Evolutionary conservation across 2,888 invertebrate species (phyloP).

Genomic region (Nowickia ferox): DNA sequence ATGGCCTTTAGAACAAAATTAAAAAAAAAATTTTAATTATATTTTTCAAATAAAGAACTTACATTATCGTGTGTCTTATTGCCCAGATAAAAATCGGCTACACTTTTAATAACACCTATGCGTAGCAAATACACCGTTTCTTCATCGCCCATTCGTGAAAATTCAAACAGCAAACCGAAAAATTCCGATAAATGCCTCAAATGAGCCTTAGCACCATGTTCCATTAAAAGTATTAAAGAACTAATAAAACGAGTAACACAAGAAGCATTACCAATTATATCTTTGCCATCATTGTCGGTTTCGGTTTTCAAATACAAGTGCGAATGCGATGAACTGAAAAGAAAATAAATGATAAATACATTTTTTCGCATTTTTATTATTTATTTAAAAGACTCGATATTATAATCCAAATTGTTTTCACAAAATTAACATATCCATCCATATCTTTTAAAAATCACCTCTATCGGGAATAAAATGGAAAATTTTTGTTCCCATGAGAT

Average conservation of each 20-base stretch:
- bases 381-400: background rate
- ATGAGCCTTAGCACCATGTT: slow-evolving; percentile 93
- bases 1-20: background rate
- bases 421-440: too few species aligned
- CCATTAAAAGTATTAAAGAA: slow-evolving; percentile 93
- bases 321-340: slow-evolving; percentile 85
- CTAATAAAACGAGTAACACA: slow-evolving; percentile 97
- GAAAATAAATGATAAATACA: slow-evolving; percentile 33
- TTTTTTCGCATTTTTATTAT: background rate
- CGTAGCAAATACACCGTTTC: slow-evolving; percentile 94
- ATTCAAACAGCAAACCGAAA: slow-evolving; percentile 95
- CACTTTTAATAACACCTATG: slow-evolving; percentile 93
- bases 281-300: slow-evolving; percentile 83
- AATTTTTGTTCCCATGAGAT: too few species aligned
- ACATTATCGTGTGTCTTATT: slow-evolving; percentile 90
- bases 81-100: slow-evolving; percentile 96
- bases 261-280: slow-evolving; percentile 88
- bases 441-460: too few species aligned
- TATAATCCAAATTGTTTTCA: background rate
- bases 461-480: too few species aligned
- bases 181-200: slow-evolving; percentile 95
- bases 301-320: slow-evolving; percentile 85
- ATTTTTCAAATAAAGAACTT: slow-evolving; percentile 75
- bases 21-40: too few species aligned
- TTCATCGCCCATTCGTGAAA: slow-evolving; percentile 97